A percentile compares a stretch with the other conserved stretches of the same genome.
Conservation (phyloP, 1,140 invertebrate species). For the Drosophila suzukii region DNA sequence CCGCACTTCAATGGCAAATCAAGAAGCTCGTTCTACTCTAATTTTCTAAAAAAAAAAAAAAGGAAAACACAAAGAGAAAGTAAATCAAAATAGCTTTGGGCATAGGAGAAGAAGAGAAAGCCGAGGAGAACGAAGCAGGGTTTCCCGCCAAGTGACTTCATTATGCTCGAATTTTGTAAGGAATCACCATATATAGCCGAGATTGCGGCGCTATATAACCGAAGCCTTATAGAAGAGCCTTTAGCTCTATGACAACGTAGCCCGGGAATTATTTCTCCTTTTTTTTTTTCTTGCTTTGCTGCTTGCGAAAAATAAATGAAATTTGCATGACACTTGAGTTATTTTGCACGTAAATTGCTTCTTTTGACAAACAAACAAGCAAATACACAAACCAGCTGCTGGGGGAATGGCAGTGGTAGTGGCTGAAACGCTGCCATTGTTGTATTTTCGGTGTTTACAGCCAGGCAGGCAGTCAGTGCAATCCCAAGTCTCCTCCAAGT, state of each 20-base stretch:
- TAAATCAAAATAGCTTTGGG: constrained; percentile 55
- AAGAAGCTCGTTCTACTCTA: constrained; percentile 66
- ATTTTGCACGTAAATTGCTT: constrained; percentile 85
- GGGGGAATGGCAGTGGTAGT: not conserved
- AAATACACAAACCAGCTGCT: constrained; percentile 66
- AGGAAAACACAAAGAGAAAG: constrained; percentile 6
- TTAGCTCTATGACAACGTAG: constrained; percentile 72
- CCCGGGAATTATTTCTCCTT: constrained; percentile 66
- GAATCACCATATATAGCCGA: constrained; percentile 56
- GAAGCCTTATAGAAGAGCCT: constrained; percentile 14
- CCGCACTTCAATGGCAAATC: constrained; percentile 72
- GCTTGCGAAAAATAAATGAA: constrained; percentile 83
- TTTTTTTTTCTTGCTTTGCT: constrained; percentile 27
- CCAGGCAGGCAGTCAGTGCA: constrained; percentile 61
- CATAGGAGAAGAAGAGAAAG: constrained; percentile 10
- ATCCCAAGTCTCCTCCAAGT: constrained; percentile 57
- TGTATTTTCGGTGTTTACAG: constrained; percentile 82
- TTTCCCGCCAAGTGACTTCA: constrained; percentile 70
- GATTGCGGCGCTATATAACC: constrained; percentile 23
- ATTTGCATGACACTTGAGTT: constrained; percentile 85
- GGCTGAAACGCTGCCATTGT: constrained; percentile 64
- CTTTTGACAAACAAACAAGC: constrained; percentile 83
- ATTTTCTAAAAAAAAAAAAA: constrained; percentile 62
- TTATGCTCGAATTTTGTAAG: constrained; percentile 73
- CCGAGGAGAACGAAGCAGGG: constrained; percentile 7